Evolutionary conservation across 2,888 invertebrate species (phyloP).

Genomic region (Epistrophe grossulariae): DNA sequence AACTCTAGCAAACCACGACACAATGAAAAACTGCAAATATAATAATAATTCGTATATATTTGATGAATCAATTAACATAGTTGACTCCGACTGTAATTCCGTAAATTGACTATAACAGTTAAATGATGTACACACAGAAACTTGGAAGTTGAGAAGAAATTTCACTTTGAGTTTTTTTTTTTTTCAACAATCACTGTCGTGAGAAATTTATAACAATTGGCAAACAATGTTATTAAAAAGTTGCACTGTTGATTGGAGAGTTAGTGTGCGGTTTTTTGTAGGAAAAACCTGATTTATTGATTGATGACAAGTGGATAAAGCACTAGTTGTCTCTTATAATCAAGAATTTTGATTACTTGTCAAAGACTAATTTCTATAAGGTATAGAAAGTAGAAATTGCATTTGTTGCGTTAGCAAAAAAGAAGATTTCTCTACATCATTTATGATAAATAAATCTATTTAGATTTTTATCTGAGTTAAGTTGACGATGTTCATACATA

Average conservation of each 20-base stretch:
- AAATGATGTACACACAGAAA: neutral
- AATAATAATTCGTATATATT: constrained; percentile 35
- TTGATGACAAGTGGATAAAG: constrained; percentile 20
- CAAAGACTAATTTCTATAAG: neutral
- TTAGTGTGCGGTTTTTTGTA: neutral
- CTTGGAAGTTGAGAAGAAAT: constrained; percentile 21
- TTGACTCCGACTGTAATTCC: constrained; percentile 31
- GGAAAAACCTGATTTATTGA: constrained; percentile 62
- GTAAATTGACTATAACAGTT: constrained; percentile 34
- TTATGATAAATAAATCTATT: neutral
- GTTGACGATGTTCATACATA: neutral
- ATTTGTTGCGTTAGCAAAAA: neutral
- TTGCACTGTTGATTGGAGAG: constrained; percentile 11
- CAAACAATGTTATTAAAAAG: constrained; percentile 17
- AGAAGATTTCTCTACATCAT: neutral
- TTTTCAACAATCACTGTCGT: constrained; percentile 25
- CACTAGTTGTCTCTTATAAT: constrained; percentile 13
- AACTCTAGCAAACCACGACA: constrained; percentile 13
- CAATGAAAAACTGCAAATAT: constrained; percentile 20
- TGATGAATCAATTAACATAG: constrained; percentile 67
- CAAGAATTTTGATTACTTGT: constrained; percentile 35
- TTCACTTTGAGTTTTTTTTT: constrained; percentile 55
- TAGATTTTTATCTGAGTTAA: neutral
- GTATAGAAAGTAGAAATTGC: constrained; percentile 22
- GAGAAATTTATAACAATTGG: constrained; percentile 44